These are phyloP conservation scores for Rhynchotus rufescens DNA, from an alignment of 2,797 vertebrate genomes.

Conservation along the genomic window DNA sequence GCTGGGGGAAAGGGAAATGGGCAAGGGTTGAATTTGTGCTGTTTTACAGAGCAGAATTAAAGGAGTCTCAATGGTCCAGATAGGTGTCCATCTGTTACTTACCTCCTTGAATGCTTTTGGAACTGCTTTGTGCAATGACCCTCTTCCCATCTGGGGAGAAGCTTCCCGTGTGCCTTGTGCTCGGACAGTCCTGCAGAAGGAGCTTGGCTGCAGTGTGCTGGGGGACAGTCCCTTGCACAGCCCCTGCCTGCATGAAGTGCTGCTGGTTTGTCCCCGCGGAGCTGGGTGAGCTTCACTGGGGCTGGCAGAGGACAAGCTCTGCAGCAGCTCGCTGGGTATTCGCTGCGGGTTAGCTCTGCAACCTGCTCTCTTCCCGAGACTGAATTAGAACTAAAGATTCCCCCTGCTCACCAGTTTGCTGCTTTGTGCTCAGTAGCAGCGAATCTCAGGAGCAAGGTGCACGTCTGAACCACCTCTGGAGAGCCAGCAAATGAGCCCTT, in stretches of 20 bases:
- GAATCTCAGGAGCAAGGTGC: not conserved
- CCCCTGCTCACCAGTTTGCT: not conserved
- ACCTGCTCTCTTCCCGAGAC: not conserved
- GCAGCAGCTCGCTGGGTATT: not conserved
- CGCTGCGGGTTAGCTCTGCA: not conserved
- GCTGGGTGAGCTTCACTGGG: not conserved
- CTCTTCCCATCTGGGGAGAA: not conserved
- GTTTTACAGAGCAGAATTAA: not conserved
- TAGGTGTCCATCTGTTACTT: not conserved
- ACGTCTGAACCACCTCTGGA: not conserved
- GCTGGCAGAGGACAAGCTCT: not conserved
- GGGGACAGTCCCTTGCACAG: not conserved
- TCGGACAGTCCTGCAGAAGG: not conserved
- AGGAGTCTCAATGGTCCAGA: fast-evolving
- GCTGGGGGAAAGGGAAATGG: not conserved
- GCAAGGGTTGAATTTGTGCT: not conserved
- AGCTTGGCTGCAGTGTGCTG: not conserved
- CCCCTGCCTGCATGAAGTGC: not conserved
- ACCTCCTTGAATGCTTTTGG: not conserved
- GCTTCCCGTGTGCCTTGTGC: not conserved
- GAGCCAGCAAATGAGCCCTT: not conserved
- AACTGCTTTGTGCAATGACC: not conserved
- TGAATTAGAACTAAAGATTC: not conserved
- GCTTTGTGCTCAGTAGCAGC: fast-evolving
- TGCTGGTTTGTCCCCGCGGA: not conserved